These are phyloP conservation scores for Temnothorax curvispinosus DNA, from an alignment of 1,140 invertebrate species.

Conservation along the genomic window DNA sequence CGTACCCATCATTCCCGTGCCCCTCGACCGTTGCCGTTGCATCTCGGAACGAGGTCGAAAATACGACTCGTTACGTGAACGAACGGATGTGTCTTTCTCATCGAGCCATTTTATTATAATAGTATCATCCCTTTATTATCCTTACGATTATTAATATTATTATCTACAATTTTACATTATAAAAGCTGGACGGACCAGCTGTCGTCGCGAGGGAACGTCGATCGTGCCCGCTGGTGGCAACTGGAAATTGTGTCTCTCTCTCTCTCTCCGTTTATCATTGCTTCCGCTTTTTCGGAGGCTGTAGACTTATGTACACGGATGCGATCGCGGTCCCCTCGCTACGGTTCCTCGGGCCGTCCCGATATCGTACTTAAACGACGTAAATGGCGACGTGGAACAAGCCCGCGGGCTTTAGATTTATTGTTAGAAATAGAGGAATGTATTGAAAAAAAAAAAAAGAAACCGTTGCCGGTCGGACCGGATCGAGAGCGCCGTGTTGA, in stretches of 20 bases:
- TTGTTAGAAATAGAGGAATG: constrained; percentile 63
- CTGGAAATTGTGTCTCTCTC: neutral
- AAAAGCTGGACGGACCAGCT: constrained; percentile 34
- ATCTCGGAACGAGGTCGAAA: constrained; percentile 11
- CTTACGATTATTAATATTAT: constrained; percentile 74
- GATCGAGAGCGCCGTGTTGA: constrained; percentile 2
- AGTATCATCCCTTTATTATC: constrained; percentile 67
- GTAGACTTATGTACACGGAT: neutral
- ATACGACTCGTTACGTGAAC: constrained; percentile 27
- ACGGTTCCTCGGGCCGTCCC: constrained; percentile 33
- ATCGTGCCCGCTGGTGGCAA: neutral
- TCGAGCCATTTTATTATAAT: constrained; percentile 67
- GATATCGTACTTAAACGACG: constrained; percentile 70
- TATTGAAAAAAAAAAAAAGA: constrained; percentile 2
- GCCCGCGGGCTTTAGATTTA: constrained; percentile 30
- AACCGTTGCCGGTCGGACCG: constrained; percentile 11
- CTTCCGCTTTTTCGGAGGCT: neutral
- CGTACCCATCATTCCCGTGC: neutral
- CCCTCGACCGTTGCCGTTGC: constrained; percentile 19
- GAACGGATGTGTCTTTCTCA: constrained; percentile 34
- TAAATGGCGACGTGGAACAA: constrained; percentile 65
- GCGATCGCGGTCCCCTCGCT: constrained; percentile 27
- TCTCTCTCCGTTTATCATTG: neutral
- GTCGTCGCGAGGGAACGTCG: constrained; percentile 41
- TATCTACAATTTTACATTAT: constrained; percentile 61